A percentile compares a stretch with the other conserved stretches of the same genome.
Conservation (phyloP, 2,888 invertebrate genomes). For the Ecliptopera silaceata region DNA sequence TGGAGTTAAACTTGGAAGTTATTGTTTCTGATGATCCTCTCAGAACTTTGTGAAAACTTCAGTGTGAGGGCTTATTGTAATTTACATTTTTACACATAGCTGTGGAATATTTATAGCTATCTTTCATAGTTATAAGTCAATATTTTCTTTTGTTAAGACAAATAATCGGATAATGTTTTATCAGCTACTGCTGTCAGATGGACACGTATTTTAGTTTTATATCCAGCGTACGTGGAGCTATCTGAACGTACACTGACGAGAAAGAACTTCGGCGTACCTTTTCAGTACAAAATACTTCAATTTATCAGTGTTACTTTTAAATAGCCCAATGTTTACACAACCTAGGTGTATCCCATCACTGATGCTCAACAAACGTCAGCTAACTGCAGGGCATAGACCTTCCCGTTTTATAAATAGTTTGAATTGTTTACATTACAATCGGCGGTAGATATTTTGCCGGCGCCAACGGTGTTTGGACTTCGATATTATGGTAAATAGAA, state of each 20-base stretch:
- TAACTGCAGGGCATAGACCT: constrained; percentile 22
- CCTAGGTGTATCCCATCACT: background rate
- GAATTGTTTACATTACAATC: constrained; percentile 28
- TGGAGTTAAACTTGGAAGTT: constrained; percentile 1
- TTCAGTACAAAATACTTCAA: too few species aligned
- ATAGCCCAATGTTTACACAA: too few species aligned
- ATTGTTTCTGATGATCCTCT: constrained; percentile 12
- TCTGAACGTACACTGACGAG: too few species aligned
- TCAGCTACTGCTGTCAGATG: too few species aligned
- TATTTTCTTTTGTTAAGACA: too few species aligned
- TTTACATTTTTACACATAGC: background rate
- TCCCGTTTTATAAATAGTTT: constrained; percentile 22
- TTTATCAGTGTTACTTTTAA: too few species aligned
- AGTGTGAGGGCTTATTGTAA: background rate
- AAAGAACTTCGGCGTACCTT: too few species aligned
- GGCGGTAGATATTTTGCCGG: constrained; percentile 7
- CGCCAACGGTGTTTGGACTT: constrained; percentile 14
- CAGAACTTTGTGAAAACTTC: constrained; percentile 8
- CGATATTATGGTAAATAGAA: constrained; percentile 13
- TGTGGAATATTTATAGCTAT: too few species aligned
- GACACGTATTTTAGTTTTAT: too few species aligned
- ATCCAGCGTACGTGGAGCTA: too few species aligned
- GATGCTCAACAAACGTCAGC: constrained; percentile 16
- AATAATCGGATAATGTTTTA: too few species aligned
- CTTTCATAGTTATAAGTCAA: too few species aligned